Evolutionary conservation across 2,797 vertebrate genomes (phyloP).

Genomic region (Syndactyla subalaris): DNA sequence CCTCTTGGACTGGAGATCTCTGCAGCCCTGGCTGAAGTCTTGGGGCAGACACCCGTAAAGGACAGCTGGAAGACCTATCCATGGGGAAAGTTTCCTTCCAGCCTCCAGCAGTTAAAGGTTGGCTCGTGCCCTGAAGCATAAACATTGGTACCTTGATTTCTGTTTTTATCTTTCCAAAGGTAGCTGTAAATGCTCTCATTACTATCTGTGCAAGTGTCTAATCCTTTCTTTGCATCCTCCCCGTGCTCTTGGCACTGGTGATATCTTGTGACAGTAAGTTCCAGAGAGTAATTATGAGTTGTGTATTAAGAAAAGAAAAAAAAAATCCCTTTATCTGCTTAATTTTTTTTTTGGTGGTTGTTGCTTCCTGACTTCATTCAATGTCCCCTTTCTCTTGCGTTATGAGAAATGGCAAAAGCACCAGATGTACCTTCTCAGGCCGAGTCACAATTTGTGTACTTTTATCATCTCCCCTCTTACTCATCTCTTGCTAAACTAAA

Average conservation of each 20-base stretch:
- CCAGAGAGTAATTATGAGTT: slow-evolving; percentile 19
- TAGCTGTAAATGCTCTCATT: slow-evolving; percentile 4
- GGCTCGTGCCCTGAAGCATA: neutral
- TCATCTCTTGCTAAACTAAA: slow-evolving; percentile 49
- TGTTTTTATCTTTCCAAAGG: slow-evolving; percentile 4
- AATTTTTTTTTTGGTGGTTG: neutral
- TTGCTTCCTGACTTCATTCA: slow-evolving; percentile 42
- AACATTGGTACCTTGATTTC: neutral
- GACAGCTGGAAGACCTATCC: neutral
- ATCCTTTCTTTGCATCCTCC: slow-evolving; percentile 30
- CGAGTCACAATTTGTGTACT: slow-evolving; percentile 57
- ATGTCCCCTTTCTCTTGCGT: neutral
- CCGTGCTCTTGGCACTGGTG: neutral
- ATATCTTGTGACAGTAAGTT: slow-evolving; percentile 34
- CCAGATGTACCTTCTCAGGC: slow-evolving; percentile 68
- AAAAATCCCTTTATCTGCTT: neutral
- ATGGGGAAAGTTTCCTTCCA: neutral
- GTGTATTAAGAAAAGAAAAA: neutral
- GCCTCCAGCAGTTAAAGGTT: neutral
- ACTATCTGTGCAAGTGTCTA: neutral
- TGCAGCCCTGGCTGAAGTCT: neutral
- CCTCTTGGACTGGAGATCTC: neutral
- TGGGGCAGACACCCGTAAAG: neutral
- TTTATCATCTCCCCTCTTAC: slow-evolving; percentile 56
- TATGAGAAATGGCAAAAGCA: slow-evolving; percentile 36